Percentiles rank a stretch among this genome's conserved stretches.
Conservation (phyloP, 2,113 vertebrate species). For the Limnothrissa miodon region DNA sequence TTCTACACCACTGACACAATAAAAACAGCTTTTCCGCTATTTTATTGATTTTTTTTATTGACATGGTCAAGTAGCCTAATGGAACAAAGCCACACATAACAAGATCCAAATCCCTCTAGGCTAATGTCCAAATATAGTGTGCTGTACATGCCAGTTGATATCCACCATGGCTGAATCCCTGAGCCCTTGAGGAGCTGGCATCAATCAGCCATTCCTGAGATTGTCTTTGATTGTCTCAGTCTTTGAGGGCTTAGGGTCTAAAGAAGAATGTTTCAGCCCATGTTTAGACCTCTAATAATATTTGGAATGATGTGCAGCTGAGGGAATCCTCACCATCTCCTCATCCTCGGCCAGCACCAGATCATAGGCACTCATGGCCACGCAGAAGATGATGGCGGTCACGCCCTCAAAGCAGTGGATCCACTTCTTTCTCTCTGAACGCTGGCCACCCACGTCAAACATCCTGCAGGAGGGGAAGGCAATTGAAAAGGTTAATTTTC, state of each 20-base stretch:
- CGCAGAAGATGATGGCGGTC: constrained; percentile 98
- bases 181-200: too few relatives aligned
- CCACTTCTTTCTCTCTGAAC: constrained; percentile 93
- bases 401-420: constrained; percentile 98
- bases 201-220: too few relatives aligned
- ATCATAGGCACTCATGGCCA: constrained; percentile 96
- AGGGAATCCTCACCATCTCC: constrained; percentile 86
- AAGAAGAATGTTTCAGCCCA: too few relatives aligned
- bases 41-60: neutral
- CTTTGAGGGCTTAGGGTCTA: too few relatives aligned
- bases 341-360: constrained; percentile 97
- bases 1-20: neutral
- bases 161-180: too few relatives aligned
- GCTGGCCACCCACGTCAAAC: constrained; percentile 93
- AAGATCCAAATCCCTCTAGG: too few relatives aligned
- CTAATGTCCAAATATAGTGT: neutral
- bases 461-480: constrained; percentile 74
- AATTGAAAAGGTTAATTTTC: neutral
- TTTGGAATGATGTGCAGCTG: neutral
- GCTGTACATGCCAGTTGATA: too few relatives aligned
- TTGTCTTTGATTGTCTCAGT: too few relatives aligned
- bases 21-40: neutral
- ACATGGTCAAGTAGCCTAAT: neutral
- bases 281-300: neutral
- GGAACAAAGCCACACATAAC: too few relatives aligned